Evolutionary conservation across 2,797 vertebrate species (phyloP), one percentile per base, ranked within the genome.

Genomic region (Fistularia tabacaria): DNA sequence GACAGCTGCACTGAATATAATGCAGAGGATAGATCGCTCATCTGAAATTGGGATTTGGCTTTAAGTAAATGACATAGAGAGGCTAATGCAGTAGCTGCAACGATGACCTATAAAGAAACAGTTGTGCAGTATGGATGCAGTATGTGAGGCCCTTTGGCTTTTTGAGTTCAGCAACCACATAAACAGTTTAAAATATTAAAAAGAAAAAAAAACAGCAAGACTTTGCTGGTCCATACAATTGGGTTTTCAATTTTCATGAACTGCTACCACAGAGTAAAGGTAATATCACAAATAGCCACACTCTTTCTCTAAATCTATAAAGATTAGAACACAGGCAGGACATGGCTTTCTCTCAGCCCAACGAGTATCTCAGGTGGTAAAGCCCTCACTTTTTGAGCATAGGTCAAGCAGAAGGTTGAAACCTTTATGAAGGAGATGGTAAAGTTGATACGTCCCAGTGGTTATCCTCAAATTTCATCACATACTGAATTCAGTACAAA

Each of bases 211-310:
- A 25, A 25, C 2, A 25, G 5, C 25, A 25, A 62, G 38, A 59
- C 51, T 62, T 39, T 45, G 60, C 38, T 4, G 8, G 43, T 14
- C 38, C 55, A 11, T 14, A 36, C 45, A 4, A 41, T 58, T 14
- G 62, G 69, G 40, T 68, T 75, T 72, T 87, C 62, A 78, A 75
- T 83, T 85, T 86, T 85, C 76, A 86, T 54, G 43, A 73, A 73
- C 59, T 54, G 59, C 66, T 66, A 53, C 41, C 1, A 61, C 55
- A 62, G 52, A 52, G 64, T 58, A 45, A 66, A 86, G 62, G 77
- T 78, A 87, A 87, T 89, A 81, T 88, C 68, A 78, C 85, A 89
- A 90, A 89, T 84, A 82, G 81, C 71, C 71, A 81, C 74, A 65
- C 69, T 66, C 62, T n/a, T 50, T 51, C 74, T 79, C 58, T 87